Evolutionary conservation across 2,888 invertebrate genomes (phyloP), one percentile per base, ranked within the genome.

Genomic region (Elmis aenea): DNA sequence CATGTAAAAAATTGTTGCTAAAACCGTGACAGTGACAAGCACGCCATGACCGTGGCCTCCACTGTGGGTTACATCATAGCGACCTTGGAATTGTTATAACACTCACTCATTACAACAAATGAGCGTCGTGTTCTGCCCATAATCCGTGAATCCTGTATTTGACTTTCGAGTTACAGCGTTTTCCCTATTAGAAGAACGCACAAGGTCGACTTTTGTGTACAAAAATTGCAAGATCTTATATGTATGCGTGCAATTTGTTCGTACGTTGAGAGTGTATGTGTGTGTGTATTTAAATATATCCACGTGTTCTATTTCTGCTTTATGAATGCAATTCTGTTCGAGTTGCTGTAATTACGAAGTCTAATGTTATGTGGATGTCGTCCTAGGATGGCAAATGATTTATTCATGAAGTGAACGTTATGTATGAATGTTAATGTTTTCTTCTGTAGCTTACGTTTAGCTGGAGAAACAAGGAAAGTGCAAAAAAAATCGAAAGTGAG

Each of bases 81-180:
- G 37, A 29, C 48, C 48, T 43, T 43, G 43, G 33, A 40, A 34
- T 32, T 36, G 35, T 45, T 45, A 29, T 42, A 38, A 37, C 42
- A 37, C 42, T 32, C 40, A 27, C 47, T 47, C 41, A 42, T 48
- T 45, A 47, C 37, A 48, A 42, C 49, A 49, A 45, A 48, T 46
- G 42, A 48, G 45, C 42, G 42, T 43, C 34, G 44, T 33, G 35
- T 30, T 34, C 39, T 49, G 45, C 43, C 42, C 48, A 48, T 46
- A 42, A 41, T 41, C 49, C 52, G 49, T 52, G 42, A 49, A 49
- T 52, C 52, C 52, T 52, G 48, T 42, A 13, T 15, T 36, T 36
- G 24, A 12, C 20, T 22, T 35, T 35, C 15, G 33, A 25, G 27
- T 36, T 25, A 13, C 20, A 13, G 10, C 15, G 18, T 15, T 10